Base-by-base conservation (phyloP, 2,797 vertebrate species). In the Centropyge bicolor region DNA sequence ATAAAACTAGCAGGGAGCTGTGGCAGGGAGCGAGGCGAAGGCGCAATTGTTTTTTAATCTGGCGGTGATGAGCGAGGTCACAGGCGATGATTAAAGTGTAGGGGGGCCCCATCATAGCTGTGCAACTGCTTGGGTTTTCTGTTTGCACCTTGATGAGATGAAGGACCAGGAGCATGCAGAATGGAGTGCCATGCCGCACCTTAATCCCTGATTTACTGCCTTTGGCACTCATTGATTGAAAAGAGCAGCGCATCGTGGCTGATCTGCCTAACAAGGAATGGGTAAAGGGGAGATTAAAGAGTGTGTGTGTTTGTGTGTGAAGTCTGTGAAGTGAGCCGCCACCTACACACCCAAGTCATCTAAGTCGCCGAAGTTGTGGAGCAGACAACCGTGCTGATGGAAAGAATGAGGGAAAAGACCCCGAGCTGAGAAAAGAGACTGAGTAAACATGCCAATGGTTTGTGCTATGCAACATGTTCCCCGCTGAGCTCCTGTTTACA, bases 21-120 rank as follows among this genome's bases (percentile, higher is more conserved):
- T 27, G 54, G 70, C 43, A 46, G 70, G 54, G 56, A 81, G 62
- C 19, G 54, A 74, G 57, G 72, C 68, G 22, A 61, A 74, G 84
- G 71, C 64, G 60, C 87, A 70, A 84, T 91, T 86, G 92, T 94
- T 94, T 94, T 93, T 91, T 94, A 93, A 94, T 94, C 89, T 87
- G 86, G 66, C 62, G 86, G 86, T 93, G 93, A 94, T 93, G 93
- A 93, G 90, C 70, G 89, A 93, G 93, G 94, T 94, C 93, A 91
- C 64, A 22, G 51, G 54, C 78, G 41, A 89, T 94, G 93, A 95
- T 94, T 93, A 93, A 91, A 93, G 91, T 87, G 82, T 75, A 78
- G 49, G 65, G 38, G 38, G 51, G 3, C 68, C 81, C 81, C 85
- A 85, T 87, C 87, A 87, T 73, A 16, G 84, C 81, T 8, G 64